phyloP scores from a whole-genome alignment of 2,888 invertebrate species.

The Cantharis flavilabris region DNA sequence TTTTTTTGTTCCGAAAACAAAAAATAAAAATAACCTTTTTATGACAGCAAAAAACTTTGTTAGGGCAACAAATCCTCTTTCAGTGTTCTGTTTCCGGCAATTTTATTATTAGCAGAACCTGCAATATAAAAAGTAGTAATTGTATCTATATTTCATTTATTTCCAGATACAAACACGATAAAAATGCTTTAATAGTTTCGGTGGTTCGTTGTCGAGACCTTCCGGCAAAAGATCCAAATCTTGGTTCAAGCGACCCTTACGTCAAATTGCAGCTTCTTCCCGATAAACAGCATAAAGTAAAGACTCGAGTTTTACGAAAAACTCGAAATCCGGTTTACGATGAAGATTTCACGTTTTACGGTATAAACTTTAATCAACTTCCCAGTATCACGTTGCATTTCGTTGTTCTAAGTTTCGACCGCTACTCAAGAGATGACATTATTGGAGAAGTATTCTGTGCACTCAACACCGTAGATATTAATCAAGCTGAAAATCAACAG shows the following conservation, averaged over 20 bases:
- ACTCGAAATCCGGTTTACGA: slow-evolving; percentile 97
- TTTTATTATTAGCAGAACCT: too few relatives aligned
- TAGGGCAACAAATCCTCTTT: too few relatives aligned
- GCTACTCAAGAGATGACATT: slow-evolving; percentile 95
- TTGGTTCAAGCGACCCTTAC: slow-evolving; percentile 92
- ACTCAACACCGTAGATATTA: slow-evolving; percentile 69
- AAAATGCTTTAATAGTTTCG: slow-evolving; percentile 88
- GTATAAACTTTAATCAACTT: slow-evolving; percentile 84
- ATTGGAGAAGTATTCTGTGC: slow-evolving; percentile 95
- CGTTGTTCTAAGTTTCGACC: slow-evolving; percentile 90
- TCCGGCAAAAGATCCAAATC: slow-evolving; percentile 80
- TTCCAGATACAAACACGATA: slow-evolving; percentile 84
- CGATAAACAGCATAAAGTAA: slow-evolving; percentile 97
- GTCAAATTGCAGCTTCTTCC: slow-evolving; percentile 96
- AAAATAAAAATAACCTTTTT: too few relatives aligned
- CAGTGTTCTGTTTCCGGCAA: too few relatives aligned
- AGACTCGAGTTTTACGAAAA: slow-evolving; percentile 93
- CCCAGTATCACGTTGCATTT: slow-evolving; percentile 91
- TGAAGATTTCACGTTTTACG: slow-evolving; percentile 99
- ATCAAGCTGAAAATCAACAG: slow-evolving; percentile 76
- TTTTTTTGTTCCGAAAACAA: too few relatives aligned
- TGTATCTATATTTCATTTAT: neutral
- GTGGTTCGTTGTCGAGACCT: slow-evolving; percentile 89
- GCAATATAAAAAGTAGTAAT: neutral
- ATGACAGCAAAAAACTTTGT: too few relatives aligned